Conservation (phyloP, 2,113 vertebrate genomes). For the Esox niger region DNA sequence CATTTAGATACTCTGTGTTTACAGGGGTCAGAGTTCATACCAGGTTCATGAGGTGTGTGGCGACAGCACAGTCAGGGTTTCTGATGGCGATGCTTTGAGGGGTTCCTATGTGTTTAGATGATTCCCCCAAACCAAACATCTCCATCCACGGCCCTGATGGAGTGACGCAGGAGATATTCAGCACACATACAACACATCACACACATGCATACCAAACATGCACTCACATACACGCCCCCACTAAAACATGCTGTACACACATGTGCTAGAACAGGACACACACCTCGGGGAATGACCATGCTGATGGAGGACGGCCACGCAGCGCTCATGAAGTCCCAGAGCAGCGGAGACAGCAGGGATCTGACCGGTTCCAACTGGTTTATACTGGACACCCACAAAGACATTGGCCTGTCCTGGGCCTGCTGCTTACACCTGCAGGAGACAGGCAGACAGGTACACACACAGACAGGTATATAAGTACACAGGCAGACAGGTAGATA, state of each 20-base stretch:
- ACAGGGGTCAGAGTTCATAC: constrained; percentile 54
- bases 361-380: constrained; percentile 82
- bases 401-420: constrained; percentile 88
- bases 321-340: constrained; percentile 88
- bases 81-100: constrained; percentile 84
- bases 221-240: neutral
- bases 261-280: neutral
- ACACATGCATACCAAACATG: too few species aligned
- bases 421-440: constrained; percentile 75
- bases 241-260: too few species aligned
- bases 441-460: neutral
- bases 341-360: constrained; percentile 78
- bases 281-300: constrained; percentile 86
- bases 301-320: constrained; percentile 91
- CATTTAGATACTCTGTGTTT: too few species aligned
- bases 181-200: neutral
- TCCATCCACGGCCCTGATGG: constrained; percentile 82
- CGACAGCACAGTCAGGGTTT: constrained; percentile 83
- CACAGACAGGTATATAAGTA: too few species aligned
- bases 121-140: constrained; percentile 80
- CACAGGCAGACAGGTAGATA: too few species aligned
- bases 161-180: accelerated
- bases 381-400: constrained; percentile 85
- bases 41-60: constrained; percentile 83
- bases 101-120: constrained; percentile 83